Evolutionary conservation across 1,140 invertebrate genomes (phyloP), one percentile per base, ranked within the genome.

Genomic region (Leptinotarsa lineolata): DNA sequence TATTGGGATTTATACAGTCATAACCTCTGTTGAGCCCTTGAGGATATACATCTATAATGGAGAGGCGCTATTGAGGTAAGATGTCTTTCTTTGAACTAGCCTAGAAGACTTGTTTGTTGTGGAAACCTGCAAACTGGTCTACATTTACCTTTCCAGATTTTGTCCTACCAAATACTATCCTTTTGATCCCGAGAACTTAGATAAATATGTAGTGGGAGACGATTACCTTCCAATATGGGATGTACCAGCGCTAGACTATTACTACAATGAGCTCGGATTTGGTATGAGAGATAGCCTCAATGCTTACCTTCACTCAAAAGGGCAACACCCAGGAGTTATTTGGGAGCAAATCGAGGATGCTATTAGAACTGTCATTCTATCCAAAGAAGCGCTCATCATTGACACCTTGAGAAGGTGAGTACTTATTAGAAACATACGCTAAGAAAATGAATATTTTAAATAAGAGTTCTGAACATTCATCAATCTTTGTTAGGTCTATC

Each of bases 141-240:
- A 59, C 61, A 16, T 66, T 67, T 44, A 65, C 46, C 24, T 84
- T 39, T 87, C 72, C 79, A 93, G 96, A 75, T 99, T 97, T 85
- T 99, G 97, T 82, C 91, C 94, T 1, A 87, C 90, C n/a, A 91
- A 95, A 77, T 99, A 99, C 85, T 89, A 97, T 83, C 97, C 97
- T 2, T 98, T 99, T 82, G 92, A 98, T 86, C 84, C 91, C 0
- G 84, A 88, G 6, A 88, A 92, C 80, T 73, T 93, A 4, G 92
- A 97, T 78, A 97, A 98, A 80, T 99, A 99, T 82, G 95, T 99
- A 0, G 92, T 99, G 0, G 95, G 94, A 0, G 96, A 98, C 84
- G 93, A 97, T 83, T 99, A 99, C 81, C 86, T 96, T 61, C 97
- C 97, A 3, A 92, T 94, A 16, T 99, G 97, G 97, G 89, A 97